Base-by-base conservation (phyloP, 2,888 invertebrate genomes). In the Cerastis leucographa region DNA sequence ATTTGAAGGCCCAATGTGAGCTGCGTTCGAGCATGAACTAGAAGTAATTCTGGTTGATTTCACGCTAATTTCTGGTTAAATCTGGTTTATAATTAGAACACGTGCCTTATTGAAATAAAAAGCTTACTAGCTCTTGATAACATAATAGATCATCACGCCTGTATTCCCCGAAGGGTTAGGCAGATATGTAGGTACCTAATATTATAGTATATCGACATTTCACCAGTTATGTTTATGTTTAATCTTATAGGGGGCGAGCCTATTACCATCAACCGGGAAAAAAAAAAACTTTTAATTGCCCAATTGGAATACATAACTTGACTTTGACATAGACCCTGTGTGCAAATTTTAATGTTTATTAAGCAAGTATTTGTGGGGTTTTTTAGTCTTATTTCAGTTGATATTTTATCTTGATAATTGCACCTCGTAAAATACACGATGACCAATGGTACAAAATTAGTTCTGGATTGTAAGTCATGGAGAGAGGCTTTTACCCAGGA, bases 1-100 rank as follows among this genome's bases (percentile, higher is more conserved):
- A 62, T 71, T 78, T 78, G 69, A 19, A 77, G n/a, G 51, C 29
- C 40, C 35, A 54, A n/a, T 49, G 19, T 68, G 29, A 68, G 46
- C 35, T 14, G 29, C 46, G 59, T 78, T 64, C 12, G 9, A 25
- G 65, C 74, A 19, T 78, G 35, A 66, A 49, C 22, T 65, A 35
- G 56, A 25, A 56, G 56, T 6, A 17, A 44, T 73, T 64, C 46
- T 19, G n/a, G 7, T 5, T 22, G 35, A 56, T 73, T 72, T 51
- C 3, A 14, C 7, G 22, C 2, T n/a, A 51, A 73, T 51, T 42
- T 65, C 9, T 17, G 9, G 0, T n/a, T 56, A 1, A 22, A 56
- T 64, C 22, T 51, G 22, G 56, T 22, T 65, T 46, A 35, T 3
- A 1, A 11, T 56, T 5, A 46, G 17, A 46, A 46, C 14, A 14